phyloP scores from a whole-genome alignment of 2,888 invertebrate species.

The Trichogramma dendrolimi region DNA sequence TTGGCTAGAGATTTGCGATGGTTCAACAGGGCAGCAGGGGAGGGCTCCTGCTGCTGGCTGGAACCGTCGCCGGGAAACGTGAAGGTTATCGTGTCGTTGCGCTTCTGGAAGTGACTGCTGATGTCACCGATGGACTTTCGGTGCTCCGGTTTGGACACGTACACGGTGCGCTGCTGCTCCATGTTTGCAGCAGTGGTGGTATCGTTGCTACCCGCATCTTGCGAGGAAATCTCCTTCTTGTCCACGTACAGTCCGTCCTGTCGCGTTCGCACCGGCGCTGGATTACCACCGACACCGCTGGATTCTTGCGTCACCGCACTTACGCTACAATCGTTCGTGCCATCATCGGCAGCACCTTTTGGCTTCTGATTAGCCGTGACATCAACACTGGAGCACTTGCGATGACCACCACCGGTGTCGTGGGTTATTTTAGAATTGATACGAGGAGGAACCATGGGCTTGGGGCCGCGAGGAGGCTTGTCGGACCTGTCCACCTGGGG shows the following conservation, averaged over 20 bases:
- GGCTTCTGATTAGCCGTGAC: constrained; percentile 34
- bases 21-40: constrained; percentile 33
- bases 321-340: background rate
- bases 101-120: constrained; percentile 42
- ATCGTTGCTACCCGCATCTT: constrained; percentile 36
- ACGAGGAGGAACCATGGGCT: constrained; percentile 49
- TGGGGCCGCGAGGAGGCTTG: constrained; percentile 42
- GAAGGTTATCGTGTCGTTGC: constrained; percentile 47
- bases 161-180: constrained; percentile 32
- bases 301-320: constrained; percentile 17
- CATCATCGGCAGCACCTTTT: constrained; percentile 12
- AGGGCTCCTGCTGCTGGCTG: constrained; percentile 19
- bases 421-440: constrained; percentile 49
- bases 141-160: constrained; percentile 45
- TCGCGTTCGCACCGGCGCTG: constrained; percentile 38
- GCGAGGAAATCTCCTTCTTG: constrained; percentile 41
- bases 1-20: constrained; percentile 36
- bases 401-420: constrained; percentile 37
- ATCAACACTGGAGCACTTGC: constrained; percentile 42
- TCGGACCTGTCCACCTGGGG: constrained; percentile 35
- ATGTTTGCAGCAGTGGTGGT: constrained; percentile 23
- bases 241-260: constrained; percentile 49
- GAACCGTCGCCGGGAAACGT: constrained; percentile 44
- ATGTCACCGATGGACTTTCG: constrained; percentile 47
- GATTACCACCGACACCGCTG: constrained; percentile 35